These are phyloP conservation scores for Prinia subflava DNA, from an alignment of 2,113 vertebrate genomes.

Conservation along the genomic window DNA sequence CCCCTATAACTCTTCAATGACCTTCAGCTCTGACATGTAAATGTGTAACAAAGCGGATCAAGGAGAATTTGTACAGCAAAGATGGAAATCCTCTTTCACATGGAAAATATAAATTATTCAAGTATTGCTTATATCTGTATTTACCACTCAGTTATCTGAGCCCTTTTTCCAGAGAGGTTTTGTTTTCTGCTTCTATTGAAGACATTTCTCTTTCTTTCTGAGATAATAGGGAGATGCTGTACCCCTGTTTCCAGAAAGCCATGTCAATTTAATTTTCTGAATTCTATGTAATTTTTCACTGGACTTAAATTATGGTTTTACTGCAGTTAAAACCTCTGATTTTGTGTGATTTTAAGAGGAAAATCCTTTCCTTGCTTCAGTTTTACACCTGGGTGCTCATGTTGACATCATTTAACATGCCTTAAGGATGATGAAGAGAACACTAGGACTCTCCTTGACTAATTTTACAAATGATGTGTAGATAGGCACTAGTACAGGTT, in stretches of 20 bases:
- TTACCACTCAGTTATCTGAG: neutral
- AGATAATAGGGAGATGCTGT: neutral
- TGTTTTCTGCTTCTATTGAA: neutral
- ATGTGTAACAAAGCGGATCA: conserved; percentile 52
- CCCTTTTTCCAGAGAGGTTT: neutral
- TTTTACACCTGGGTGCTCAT: neutral
- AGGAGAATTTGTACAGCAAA: conserved; percentile 33
- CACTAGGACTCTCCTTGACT: neutral
- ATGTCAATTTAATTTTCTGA: neutral
- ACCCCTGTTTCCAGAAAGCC: neutral
- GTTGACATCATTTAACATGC: neutral
- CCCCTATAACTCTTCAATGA: conserved; percentile 59
- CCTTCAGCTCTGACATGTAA: conserved; percentile 58
- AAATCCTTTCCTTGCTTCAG: neutral
- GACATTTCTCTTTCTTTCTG: neutral
- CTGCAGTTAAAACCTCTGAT: neutral
- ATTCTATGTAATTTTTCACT: neutral
- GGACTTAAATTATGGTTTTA: neutral
- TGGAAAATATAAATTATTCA: neutral
- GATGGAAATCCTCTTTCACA: conserved; percentile 45
- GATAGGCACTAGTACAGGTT: neutral
- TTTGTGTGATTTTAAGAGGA: neutral
- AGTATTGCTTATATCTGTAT: conserved; percentile 20
- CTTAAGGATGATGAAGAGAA: neutral
- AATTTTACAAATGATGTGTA: accelerated